Percentiles rank a stretch among this genome's conserved stretches.
Conservation (phyloP, 2,113 vertebrate genomes). For the Halcyon malimbica region DNA sequence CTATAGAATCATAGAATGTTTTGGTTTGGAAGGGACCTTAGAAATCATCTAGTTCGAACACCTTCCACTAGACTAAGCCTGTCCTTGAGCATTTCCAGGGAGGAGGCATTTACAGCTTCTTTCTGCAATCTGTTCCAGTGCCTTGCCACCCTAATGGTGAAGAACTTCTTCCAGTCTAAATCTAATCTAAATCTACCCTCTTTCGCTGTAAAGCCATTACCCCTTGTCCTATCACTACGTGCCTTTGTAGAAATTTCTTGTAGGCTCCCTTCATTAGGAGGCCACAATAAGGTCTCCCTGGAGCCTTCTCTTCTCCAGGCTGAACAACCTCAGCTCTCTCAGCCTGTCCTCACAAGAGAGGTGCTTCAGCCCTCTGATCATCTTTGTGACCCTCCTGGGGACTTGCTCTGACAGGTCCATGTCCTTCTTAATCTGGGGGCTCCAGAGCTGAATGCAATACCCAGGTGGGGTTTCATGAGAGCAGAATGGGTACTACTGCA, state of each 20-base stretch:
- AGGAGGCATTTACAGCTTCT: neutral
- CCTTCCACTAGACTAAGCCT: neutral
- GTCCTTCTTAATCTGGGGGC: neutral
- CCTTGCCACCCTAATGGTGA: neutral
- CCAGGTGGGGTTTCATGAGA: neutral
- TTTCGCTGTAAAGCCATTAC: neutral
- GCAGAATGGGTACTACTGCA: neutral
- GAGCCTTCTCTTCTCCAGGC: neutral
- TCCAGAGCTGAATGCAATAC: neutral
- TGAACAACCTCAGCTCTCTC: neutral
- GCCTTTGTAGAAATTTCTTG: neutral
- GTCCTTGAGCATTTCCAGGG: neutral
- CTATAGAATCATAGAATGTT: too few relatives aligned
- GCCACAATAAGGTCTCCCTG: neutral
- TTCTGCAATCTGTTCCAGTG: neutral
- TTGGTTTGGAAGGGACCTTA: too few relatives aligned
- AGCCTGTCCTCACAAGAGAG: neutral
- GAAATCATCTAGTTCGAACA: too few relatives aligned
- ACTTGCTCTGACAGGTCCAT: neutral
- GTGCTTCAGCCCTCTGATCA: neutral
- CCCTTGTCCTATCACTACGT: neutral
- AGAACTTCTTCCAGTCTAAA: neutral
- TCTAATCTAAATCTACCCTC: neutral
- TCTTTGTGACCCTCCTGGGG: neutral
- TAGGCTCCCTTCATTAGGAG: neutral